Evolutionary conservation across 2,888 invertebrate genomes (phyloP), one percentile per base, ranked within the genome.

Genomic region (Ceramica pisi): DNA sequence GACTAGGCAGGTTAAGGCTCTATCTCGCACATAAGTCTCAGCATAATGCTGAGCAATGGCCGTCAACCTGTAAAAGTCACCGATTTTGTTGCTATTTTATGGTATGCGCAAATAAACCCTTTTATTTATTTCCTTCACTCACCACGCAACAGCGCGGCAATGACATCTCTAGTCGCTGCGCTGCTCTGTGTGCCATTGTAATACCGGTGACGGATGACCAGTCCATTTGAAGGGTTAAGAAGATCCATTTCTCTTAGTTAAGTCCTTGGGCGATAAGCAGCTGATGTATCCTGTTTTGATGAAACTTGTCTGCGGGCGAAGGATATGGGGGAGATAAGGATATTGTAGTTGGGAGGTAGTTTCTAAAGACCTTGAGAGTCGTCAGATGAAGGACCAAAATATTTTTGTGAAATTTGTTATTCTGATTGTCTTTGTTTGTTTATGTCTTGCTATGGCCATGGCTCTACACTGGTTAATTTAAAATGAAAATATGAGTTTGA

Each of bases 161-260:
- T 9, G 53, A 9, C 9, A 19, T 31, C 19, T 31, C 31, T 16
- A 31, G 16, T 31, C 1, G 23, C 16, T 26, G 23, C n/a, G n/a
- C 4, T 31, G 31, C 31, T 55, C 55, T 35, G 55, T 31, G 55
- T 31, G 26, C 48, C 38, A 63, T 38, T 63, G 60, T 73, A 56
- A 56, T 76, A 80, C 62, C 2, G 16, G 41, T 80, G 76, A 80
- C 59, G 48, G 66, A 80, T 80, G 63, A 26, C 59, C 68, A 67
- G 62, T 59, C 59, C 66, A 80, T 67, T 75, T 65, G 26, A 65
- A 72, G 76, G 80, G 80, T 72, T 76, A 63, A 63, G 59, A 26
- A 57, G 63, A 64, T 56, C 44, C 67, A 76, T 80, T 76, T 63
- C 62, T 80, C 80, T 80, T 71, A 63, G 67, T 51, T 71, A 66